phyloP scores from a whole-genome alignment of 2,113 vertebrate species.

The Mastomys natalensis region DNA sequence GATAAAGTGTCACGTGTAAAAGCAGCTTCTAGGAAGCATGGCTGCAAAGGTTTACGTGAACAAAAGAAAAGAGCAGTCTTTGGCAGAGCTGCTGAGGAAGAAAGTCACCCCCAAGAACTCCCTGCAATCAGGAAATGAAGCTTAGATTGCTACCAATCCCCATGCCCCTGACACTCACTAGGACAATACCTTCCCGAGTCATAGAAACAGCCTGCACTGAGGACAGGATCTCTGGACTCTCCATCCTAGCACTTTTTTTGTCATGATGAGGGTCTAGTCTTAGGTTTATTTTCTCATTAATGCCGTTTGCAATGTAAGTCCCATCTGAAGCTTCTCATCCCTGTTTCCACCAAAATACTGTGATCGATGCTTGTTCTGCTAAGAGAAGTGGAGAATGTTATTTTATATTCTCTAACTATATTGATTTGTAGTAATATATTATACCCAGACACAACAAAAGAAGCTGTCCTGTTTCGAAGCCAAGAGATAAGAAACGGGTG shows the following conservation, averaged over 20 bases:
- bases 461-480: neutral
- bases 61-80: neutral
- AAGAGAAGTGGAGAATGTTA: neutral
- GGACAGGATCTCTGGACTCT: neutral
- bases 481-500: neutral
- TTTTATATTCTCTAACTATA: neutral
- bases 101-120: neutral
- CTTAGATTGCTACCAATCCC: neutral
- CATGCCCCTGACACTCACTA: no score
- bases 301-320: neutral
- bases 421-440: neutral
- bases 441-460: neutral
- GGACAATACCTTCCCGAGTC: neutral
- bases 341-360: neutral
- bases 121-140: no score
- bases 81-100: rapidly evolving
- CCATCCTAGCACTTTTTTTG: neutral
- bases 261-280: neutral
- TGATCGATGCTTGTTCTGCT: neutral
- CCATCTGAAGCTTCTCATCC: neutral
- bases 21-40: neutral
- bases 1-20: slow-evolving; percentile 40
- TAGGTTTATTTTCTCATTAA: neutral
- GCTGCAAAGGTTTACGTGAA: neutral
- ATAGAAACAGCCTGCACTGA: neutral